Conservation (phyloP, 2,113 vertebrate species). For the Nothoprocta pentlandii region DNA sequence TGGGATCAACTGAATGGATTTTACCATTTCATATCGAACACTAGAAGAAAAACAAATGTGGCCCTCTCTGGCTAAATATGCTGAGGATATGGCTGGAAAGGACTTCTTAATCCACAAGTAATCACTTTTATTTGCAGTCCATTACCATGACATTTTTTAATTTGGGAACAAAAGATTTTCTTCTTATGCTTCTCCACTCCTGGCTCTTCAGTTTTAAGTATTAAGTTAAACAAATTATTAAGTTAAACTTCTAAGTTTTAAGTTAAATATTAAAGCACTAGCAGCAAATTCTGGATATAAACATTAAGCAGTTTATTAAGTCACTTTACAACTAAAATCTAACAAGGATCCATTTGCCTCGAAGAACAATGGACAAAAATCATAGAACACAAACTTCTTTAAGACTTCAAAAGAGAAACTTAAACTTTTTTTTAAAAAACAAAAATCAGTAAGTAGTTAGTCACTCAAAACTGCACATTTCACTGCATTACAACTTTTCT, state of each 20-base stretch:
- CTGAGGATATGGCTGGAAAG: not conserved
- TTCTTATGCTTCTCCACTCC: not conserved
- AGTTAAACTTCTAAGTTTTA: too few relatives aligned
- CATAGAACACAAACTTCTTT: not conserved
- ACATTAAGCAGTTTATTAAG: not conserved
- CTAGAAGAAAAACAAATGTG: accelerated
- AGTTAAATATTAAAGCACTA: not conserved
- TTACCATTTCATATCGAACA: accelerated
- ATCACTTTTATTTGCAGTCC: not conserved
- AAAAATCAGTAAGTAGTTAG: not conserved
- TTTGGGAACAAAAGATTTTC: not conserved
- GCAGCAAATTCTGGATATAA: not conserved
- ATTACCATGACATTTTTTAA: accelerated
- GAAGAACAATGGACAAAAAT: not conserved
- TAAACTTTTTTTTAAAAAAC: not conserved
- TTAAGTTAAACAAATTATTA: not conserved
- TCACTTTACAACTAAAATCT: not conserved
- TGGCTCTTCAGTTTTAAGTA: not conserved
- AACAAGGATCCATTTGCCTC: not conserved
- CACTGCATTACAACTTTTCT: not conserved
- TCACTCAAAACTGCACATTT: not conserved
- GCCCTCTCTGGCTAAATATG: not conserved
- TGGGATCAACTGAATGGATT: not conserved
- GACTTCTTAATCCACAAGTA: not conserved
- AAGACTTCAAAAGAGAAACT: not conserved